These are phyloP conservation scores for Pseudanteris insignis DNA, from an alignment of 2,888 invertebrate genomes.

Conservation along the genomic window DNA sequence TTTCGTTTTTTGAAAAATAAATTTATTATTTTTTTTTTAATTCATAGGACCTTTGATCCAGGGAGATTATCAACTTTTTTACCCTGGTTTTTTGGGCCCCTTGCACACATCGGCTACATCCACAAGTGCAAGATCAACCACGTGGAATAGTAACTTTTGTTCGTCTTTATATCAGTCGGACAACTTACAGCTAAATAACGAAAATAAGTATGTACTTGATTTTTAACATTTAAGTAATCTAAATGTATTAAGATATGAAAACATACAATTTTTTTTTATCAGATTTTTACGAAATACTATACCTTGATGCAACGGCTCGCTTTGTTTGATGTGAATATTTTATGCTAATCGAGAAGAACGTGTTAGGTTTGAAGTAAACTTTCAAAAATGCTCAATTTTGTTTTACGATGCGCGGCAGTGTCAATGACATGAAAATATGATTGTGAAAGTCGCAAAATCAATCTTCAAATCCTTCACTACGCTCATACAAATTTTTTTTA, in stretches of 20 bases:
- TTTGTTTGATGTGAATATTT: neutral
- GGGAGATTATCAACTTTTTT: constrained; percentile 64
- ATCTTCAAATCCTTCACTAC: no score
- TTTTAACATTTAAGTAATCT: neutral
- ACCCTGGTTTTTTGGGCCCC: constrained; percentile 63
- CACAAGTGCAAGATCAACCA: constrained; percentile 53
- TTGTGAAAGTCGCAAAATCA: no score
- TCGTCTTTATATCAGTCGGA: constrained; percentile 64
- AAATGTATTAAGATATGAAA: no score
- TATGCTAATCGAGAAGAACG: no score
- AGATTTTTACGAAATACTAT: neutral
- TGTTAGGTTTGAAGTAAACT: no score
- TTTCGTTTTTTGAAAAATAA: no score
- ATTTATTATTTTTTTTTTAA: constrained; percentile 16
- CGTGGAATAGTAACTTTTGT: constrained; percentile 64
- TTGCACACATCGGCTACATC: constrained; percentile 60
- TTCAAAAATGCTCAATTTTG: no score
- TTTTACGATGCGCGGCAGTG: no score
- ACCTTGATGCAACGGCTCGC: neutral
- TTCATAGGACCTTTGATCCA: constrained; percentile 60
- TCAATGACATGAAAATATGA: no score
- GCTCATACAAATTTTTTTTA: no score
- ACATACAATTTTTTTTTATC: neutral
- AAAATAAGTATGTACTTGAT: constrained; percentile 54
- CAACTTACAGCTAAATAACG: constrained; percentile 60